Base-by-base conservation (phyloP, 2,113 vertebrate species). In the Tauraco erythrolophus region DNA sequence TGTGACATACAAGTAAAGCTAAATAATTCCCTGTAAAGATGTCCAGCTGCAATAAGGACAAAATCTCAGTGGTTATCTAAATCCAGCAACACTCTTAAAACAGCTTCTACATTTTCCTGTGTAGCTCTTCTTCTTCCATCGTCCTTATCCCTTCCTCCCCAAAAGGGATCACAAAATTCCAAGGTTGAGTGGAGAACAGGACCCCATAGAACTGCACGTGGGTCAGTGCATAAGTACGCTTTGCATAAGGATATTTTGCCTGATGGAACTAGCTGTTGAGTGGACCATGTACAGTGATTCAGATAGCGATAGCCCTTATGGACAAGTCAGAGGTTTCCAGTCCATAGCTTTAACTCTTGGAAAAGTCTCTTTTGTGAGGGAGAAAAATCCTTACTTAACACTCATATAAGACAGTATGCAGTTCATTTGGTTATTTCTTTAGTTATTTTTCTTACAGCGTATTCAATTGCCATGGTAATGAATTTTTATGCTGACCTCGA, bases 401-500 rank as follows among this genome's bases (percentile, higher is more conserved):
- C 71, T 62, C 11, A 68, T 83, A 46, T 24, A 72, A 50, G 43
- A 43, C 28, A 69, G 45, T 30, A 60, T 31, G 13, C 30, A 86
- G 22, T 76, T 76, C 4, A 76, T 82, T 94, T 88, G 13, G 25
- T 51, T 95, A 41, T 94, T 95, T 88, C 50, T n/a, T 72, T 84
- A 78, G 37, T 68, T 90, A 37, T 89, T 93, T 95, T 88, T 93
- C 79, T 82, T 77, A 48, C 30, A 78, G 61, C 54, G 43, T 77
- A 65, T 87, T 74, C 72, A 74, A 65, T 68, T 83, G 62, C 48
- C 62, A 83, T 23, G 37, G 74, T 33, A 79, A 81, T 87, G 43
- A 76, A 53, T 84, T 94, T 97, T 97, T 92, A 90, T 82, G 80
- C 69, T 93, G 84, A 92, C 87, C 62, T 31, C 68, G 74, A 83